These are phyloP conservation scores for Gobio gobio DNA, from an alignment of 2,113 vertebrate species.

Conservation along the genomic window DNA sequence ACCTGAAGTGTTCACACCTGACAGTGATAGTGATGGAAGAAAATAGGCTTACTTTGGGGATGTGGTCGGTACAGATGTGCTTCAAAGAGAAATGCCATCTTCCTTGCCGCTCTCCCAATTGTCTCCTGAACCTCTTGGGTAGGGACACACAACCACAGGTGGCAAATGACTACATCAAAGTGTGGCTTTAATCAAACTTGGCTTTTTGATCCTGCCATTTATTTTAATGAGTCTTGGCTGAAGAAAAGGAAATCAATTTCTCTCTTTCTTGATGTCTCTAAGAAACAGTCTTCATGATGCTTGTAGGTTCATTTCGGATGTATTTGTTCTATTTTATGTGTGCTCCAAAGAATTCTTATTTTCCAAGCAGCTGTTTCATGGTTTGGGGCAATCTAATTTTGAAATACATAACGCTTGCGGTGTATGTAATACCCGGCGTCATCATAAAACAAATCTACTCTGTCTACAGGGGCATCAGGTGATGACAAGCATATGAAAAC, in stretches of 20 bases:
- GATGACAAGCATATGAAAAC: slow-evolving; percentile 35
- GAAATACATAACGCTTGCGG: slow-evolving; percentile 10
- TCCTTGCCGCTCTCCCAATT: slow-evolving; percentile 44
- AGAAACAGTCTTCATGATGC: slow-evolving; percentile 37
- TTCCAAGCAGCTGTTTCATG: slow-evolving; percentile 22
- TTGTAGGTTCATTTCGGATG: slow-evolving; percentile 40
- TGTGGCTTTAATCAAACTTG: slow-evolving; percentile 58
- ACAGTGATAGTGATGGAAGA: slow-evolving; percentile 39
- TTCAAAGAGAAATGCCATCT: slow-evolving; percentile 53
- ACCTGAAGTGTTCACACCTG: slow-evolving; percentile 42
- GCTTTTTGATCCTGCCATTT: slow-evolving; percentile 59
- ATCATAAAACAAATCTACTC: slow-evolving; percentile 47
- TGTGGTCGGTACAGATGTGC: slow-evolving; percentile 49
- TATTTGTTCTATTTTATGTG: neutral
- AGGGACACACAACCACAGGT: slow-evolving; percentile 53
- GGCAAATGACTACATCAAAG: slow-evolving; percentile 59
- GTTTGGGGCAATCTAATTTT: slow-evolving; percentile 50
- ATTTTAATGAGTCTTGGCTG: slow-evolving; percentile 57
- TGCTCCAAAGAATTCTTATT: slow-evolving; percentile 38
- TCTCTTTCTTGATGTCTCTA: slow-evolving; percentile 31
- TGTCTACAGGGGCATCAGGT: slow-evolving; percentile 43
- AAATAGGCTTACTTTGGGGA: slow-evolving; percentile 44
- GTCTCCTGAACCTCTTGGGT: slow-evolving; percentile 51
- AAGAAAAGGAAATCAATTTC: slow-evolving; percentile 57
- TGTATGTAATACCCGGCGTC: slow-evolving; percentile 30